phyloP scores from a whole-genome alignment of 30 jellyfish, hydroid and myxozoan species.

The Pelagia noctiluca region DNA sequence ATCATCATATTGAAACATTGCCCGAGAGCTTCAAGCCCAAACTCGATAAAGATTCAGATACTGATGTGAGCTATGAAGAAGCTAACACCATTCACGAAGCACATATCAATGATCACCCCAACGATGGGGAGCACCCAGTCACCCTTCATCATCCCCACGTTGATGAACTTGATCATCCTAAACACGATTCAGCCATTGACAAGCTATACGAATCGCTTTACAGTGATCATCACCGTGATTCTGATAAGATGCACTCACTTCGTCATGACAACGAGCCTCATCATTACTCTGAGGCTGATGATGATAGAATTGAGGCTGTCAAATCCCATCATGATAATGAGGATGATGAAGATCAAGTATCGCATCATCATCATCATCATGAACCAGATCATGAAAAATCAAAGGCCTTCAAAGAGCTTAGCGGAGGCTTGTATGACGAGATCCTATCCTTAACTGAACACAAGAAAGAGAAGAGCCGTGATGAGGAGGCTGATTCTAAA shows the following conservation, averaged over 20 bases:
- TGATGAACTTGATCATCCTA: too few relatives aligned
- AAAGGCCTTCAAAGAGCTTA: conserved; percentile 23
- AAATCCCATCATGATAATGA: neutral
- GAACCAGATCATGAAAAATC: conserved; percentile 25
- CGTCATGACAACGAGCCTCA: too few relatives aligned
- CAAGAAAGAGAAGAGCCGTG: neutral
- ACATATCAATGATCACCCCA: conserved; percentile 14
- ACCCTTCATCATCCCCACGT: conserved; percentile 32
- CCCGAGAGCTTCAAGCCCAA: neutral
- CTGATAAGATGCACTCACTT: too few relatives aligned
- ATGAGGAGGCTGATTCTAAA: too few relatives aligned
- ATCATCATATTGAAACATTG: conserved; percentile 5
- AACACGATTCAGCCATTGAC: too few relatives aligned
- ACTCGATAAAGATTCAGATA: neutral
- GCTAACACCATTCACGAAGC: conserved; percentile 45
- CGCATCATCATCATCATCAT: neutral
- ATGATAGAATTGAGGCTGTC: neutral
- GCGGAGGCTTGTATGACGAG: conserved; percentile 46
- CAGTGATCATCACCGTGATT: too few relatives aligned
- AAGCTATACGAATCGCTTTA: too few relatives aligned
- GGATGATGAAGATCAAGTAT: neutral
- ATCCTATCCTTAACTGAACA: neutral
- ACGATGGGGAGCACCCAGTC: conserved; percentile 49
- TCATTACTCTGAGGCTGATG: conserved; percentile 25
- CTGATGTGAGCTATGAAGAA: conserved; percentile 19